A percentile compares a stretch with the other conserved stretches of the same genome.
These are phyloP conservation scores for Tokudaia muenninki DNA, from an alignment of 2,797 vertebrate genomes.

Conservation along the genomic window DNA sequence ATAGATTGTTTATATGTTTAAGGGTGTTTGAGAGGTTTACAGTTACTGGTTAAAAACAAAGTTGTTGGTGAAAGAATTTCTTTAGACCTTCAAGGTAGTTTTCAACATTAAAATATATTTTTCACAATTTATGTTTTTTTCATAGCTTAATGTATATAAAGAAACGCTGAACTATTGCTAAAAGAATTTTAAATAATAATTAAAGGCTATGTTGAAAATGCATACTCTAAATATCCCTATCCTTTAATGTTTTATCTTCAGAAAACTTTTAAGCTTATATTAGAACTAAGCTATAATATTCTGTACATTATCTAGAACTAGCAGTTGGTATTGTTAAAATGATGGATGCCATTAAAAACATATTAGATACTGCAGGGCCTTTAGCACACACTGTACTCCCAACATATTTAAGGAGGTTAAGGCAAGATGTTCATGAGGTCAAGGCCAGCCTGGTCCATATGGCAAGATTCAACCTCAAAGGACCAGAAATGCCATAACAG, in stretches of 20 bases:
- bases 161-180: slow-evolving; percentile 45
- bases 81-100: slow-evolving; percentile 38
- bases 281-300: neutral
- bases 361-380: neutral
- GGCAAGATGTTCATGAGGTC: neutral
- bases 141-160: slow-evolving; percentile 24
- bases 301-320: slow-evolving; percentile 30
- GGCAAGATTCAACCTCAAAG: neutral
- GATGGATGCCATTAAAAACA: neutral
- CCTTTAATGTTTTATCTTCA: neutral
- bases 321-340: slow-evolving; percentile 17
- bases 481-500: neutral
- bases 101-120: slow-evolving; percentile 44
- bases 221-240: neutral
- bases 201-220: slow-evolving; percentile 2
- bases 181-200: slow-evolving; percentile 35
- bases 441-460: neutral
- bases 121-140: slow-evolving; percentile 33
- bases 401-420: neutral
- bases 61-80: slow-evolving; percentile 45
- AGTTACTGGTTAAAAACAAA: slow-evolving; percentile 43
- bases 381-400: neutral
- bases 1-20: slow-evolving; percentile 18
- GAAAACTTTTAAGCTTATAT: slow-evolving; percentile 34
- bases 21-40: neutral